Percentiles rank a stretch among this genome's conserved stretches.
These are phyloP conservation scores for Steinernema carpocapsae DNA, from an alignment of 2,888 invertebrate genomes.

Conservation along the genomic window DNA sequence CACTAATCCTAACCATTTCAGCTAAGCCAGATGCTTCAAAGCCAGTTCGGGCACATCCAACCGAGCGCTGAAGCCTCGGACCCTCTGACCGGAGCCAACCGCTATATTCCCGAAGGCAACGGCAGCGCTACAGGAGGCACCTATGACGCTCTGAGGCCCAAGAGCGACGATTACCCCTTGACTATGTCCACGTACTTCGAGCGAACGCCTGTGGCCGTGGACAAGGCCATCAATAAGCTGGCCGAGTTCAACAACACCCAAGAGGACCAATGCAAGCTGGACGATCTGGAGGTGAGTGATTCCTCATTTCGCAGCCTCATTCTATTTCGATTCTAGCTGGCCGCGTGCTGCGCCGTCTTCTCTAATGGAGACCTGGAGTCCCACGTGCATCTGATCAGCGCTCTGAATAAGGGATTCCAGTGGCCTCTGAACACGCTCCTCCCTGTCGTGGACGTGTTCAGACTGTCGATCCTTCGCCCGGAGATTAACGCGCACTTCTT, in stretches of 20 bases:
- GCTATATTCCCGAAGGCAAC: conserved; percentile 66
- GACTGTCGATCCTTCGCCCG: conserved; percentile 81
- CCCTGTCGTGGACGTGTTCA: conserved; percentile 85
- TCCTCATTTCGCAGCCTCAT: not conserved
- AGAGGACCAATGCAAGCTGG: conserved; percentile 40
- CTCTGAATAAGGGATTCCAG: conserved; percentile 75
- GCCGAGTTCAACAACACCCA: conserved; percentile 52
- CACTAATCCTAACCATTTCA: too few relatives aligned
- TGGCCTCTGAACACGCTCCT: conserved; percentile 84
- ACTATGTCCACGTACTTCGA: conserved; percentile 54
- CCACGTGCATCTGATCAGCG: conserved; percentile 36
- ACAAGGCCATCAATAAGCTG: conserved; percentile 56
- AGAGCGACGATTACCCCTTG: conserved; percentile 48
- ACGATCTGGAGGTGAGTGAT: conserved; percentile 37
- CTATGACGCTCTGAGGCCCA: not conserved
- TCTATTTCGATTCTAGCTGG: not conserved
- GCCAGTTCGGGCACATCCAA: too few relatives aligned
- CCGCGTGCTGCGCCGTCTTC: not conserved
- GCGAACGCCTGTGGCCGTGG: conserved; percentile 65
- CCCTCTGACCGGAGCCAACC: conserved; percentile 71
- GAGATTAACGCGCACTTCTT: conserved; percentile 74
- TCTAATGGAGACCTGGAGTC: not conserved
- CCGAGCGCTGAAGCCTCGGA: conserved; percentile 24
- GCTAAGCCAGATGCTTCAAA: not conserved
- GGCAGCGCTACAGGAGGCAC: not conserved